Percentiles rank a stretch among this genome's conserved stretches.
These are phyloP conservation scores for Rhadinocentrus ornatus DNA, from an alignment of 2,797 vertebrate genomes.

Conservation along the genomic window DNA sequence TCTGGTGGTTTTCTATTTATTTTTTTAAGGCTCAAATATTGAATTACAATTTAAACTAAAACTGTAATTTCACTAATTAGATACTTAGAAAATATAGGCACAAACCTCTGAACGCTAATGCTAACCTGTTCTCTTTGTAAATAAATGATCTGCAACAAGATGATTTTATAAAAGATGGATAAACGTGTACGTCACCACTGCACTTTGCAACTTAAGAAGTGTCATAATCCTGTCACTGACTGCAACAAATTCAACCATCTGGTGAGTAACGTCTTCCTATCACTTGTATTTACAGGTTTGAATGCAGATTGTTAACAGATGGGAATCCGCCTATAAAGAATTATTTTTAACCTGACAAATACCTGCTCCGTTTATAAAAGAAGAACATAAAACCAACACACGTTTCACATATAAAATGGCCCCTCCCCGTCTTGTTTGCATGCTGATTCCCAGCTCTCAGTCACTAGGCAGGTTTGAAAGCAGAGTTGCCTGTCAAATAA, in stretches of 20 bases:
- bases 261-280: neutral
- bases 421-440: slow-evolving; percentile 15
- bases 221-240: neutral
- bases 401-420: neutral
- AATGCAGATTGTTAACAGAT: neutral
- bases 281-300: neutral
- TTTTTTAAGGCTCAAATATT: too few relatives aligned
- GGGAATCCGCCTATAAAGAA: neutral
- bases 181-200: neutral
- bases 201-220: neutral
- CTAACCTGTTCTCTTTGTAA: neutral
- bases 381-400: neutral
- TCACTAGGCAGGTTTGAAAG: slow-evolving; percentile 26
- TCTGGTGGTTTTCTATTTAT: neutral
- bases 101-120: neutral
- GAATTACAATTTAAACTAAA: neutral
- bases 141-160: neutral
- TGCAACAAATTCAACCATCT: neutral
- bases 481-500: slow-evolving; percentile 65
- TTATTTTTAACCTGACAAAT: neutral
- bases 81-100: neutral
- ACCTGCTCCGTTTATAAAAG: neutral
- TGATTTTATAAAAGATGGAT: neutral
- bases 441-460: slow-evolving; percentile 29
- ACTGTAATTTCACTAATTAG: neutral